Conservation (phyloP, 2,888 invertebrate species). For the Caenorhabditis zanzibari region DNA sequence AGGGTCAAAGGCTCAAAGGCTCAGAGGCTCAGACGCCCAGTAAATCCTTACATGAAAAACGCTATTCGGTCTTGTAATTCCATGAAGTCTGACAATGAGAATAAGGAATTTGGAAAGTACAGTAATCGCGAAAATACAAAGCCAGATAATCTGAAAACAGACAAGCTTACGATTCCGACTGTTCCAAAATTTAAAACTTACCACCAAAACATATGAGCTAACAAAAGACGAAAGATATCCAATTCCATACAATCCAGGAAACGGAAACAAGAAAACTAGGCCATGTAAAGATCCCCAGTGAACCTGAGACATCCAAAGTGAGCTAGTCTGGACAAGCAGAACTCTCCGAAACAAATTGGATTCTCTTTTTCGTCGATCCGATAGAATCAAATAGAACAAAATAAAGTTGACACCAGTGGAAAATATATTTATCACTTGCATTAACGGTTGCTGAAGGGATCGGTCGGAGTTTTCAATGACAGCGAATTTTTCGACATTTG, state of each 20-base stretch:
- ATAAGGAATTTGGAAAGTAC: conserved; percentile 23
- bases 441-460: conserved; percentile 24
- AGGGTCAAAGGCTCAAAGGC: too few species aligned
- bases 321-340: conserved; percentile 6
- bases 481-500: conserved; percentile 3
- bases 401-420: conserved; percentile 20
- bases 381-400: conserved; percentile 24
- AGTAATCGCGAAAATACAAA: conserved; percentile 6
- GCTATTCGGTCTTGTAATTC: neutral
- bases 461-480: conserved; percentile 17
- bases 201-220: conserved; percentile 28
- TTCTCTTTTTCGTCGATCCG: neutral
- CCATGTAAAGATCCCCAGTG: conserved; percentile 38
- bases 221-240: conserved; percentile 15
- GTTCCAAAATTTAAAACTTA: conserved; percentile 21
- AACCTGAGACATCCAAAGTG: conserved; percentile 25
- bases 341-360: conserved; percentile 1
- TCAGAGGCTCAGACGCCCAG: too few species aligned
- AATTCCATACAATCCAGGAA: conserved; percentile 47
- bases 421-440: conserved; percentile 6
- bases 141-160: conserved; percentile 22
- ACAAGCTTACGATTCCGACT: neutral
- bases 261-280: conserved; percentile 28
- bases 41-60: conserved; percentile 18
- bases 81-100: conserved; percentile 9